Percentiles rank a stretch among this genome's conserved stretches.
Evolutionary conservation across 2,888 invertebrate genomes (phyloP).

Genomic region (Lydus trimaculatus): DNA sequence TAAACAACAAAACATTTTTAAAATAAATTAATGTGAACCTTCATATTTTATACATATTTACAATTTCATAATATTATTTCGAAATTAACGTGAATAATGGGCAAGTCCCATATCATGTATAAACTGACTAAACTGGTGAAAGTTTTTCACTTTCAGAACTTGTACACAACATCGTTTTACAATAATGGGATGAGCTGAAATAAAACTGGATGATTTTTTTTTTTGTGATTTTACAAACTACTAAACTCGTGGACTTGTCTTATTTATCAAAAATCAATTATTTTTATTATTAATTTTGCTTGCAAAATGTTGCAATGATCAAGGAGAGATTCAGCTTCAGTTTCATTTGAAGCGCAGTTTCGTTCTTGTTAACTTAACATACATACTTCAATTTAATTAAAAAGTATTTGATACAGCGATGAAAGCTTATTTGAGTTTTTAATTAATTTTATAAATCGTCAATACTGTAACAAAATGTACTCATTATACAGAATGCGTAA

Average conservation of each 20-base stretch:
- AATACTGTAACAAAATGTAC: no score
- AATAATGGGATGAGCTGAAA: background rate
- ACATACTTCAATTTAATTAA: background rate
- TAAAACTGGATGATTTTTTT: background rate
- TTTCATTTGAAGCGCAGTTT: no score
- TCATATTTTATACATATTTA: slow-evolving; percentile 26
- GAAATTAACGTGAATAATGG: background rate
- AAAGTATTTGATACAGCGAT: background rate
- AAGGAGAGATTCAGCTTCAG: background rate
- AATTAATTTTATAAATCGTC: background rate
- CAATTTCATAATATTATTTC: slow-evolving; percentile 5
- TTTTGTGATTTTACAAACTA: no score
- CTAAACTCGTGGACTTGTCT: no score
- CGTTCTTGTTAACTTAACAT: slow-evolving; percentile 10
- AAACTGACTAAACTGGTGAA: background rate
- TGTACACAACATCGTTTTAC: background rate
- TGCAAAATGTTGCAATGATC: no score
- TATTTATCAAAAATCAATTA: background rate
- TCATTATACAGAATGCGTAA: no score
- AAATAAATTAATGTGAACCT: background rate
- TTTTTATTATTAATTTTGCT: background rate
- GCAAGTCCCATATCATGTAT: background rate
- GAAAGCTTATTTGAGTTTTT: slow-evolving; percentile 5
- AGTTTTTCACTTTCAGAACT: background rate
- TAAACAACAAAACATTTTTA: background rate